These are phyloP conservation scores for Nyctibius grandis DNA, from an alignment of 2,797 vertebrate species.

Conservation along the genomic window DNA sequence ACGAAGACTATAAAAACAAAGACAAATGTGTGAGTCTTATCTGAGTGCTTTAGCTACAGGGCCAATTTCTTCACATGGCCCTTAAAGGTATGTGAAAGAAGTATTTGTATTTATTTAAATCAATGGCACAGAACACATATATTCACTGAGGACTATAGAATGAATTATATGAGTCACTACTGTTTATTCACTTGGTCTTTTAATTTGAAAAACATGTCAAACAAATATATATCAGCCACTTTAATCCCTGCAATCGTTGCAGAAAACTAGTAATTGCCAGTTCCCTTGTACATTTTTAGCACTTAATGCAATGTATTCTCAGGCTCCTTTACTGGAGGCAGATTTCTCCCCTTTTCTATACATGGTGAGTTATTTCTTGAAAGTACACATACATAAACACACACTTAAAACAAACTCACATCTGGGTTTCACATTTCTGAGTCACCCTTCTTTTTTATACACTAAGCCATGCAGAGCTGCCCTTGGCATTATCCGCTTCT, in stretches of 20 bases:
- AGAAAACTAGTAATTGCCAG: neutral
- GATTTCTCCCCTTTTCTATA: neutral
- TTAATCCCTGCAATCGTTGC: neutral
- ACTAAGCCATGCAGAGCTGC: neutral
- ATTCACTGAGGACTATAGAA: neutral
- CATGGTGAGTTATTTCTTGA: neutral
- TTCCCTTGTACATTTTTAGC: neutral
- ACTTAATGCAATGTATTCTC: neutral
- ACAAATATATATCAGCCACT: neutral
- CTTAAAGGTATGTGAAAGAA: neutral
- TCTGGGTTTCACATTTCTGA: neutral
- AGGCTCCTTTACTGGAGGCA: neutral
- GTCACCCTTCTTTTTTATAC: neutral
- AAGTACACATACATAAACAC: neutral
- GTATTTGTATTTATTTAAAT: neutral
- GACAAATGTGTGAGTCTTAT: neutral
- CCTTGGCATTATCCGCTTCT: neutral
- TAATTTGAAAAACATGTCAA: neutral
- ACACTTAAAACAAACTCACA: neutral
- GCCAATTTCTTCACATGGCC: neutral
- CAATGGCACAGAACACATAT: neutral
- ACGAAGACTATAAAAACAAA: neutral
- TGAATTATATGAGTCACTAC: neutral
- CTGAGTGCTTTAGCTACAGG: neutral
- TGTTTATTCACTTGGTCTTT: neutral